Evolutionary conservation across 2,113 vertebrate genomes (phyloP), one percentile per base, ranked within the genome.

Genomic region (Electrona antarctica): DNA sequence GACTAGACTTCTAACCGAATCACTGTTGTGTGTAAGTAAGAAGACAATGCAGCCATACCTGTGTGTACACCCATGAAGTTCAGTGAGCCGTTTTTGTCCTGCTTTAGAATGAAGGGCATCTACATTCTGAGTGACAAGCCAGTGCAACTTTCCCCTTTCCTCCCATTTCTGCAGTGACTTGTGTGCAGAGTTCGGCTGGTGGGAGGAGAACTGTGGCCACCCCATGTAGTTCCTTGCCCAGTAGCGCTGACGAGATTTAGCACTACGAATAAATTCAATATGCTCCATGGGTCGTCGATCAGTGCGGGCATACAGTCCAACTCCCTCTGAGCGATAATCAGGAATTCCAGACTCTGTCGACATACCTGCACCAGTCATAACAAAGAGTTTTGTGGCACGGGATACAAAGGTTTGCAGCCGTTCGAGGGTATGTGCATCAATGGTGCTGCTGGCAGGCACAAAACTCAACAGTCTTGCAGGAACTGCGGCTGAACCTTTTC

Each of bases 281-380:
- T 99, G 95, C 78, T 97, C 94, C 85, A 99, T 87, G 0, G 97
- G 98, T 13, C 94, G 88, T 12, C 92, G 88, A 78, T 95, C 90
- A 0, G 96, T 98, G 78, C 96, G 94, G 12, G 96, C 93, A 0
- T 98, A 99, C 21, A 99, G 93, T 21, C 98, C 98, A 0, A 98
- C 93, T 0, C 95, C 95, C 65, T 99, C 96, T 0, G 98, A 99
- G 49, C 98, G 94, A 78, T 99, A 99, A 70, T 99, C 98, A 0
- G 97, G 98, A 81, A 99, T 98, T 29, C 97, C 98, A 0, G 98
- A 99, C 79, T 99, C 98, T 0, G 98, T 99, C 0, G 98, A 99
- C 13, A 99, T 88, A 1, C 98, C 97, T 0, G 98, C 98, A 15
- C 98, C 98, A 0, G 92, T 97, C 83, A 99, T 91, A 1, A 97